These are phyloP conservation scores for Pararge aegeria DNA, from an alignment of 1,140 invertebrate species.

Conservation along the genomic window DNA sequence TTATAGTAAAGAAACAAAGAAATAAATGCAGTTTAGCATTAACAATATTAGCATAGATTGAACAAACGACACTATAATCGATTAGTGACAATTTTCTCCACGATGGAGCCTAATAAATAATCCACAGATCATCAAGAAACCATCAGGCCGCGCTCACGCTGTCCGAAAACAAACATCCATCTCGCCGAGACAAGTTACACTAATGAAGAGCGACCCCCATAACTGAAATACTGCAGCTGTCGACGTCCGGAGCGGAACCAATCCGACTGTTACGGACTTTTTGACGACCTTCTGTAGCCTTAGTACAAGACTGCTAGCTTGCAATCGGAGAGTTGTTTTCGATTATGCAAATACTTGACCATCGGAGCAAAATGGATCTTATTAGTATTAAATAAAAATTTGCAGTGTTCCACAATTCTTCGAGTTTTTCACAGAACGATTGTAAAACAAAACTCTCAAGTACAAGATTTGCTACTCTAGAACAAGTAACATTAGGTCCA, in stretches of 20 bases:
- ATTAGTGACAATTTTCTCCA: background rate
- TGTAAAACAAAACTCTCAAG: no score
- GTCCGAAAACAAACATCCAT: conserved; percentile 77
- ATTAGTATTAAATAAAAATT: no score
- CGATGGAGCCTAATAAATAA: conserved; percentile 31
- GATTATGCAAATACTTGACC: no score
- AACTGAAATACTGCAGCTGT: conserved; percentile 75
- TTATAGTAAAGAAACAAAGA: no score
- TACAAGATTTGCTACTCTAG: no score
- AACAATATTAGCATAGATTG: background rate
- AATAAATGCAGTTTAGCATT: background rate
- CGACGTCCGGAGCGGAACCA: conserved; percentile 69
- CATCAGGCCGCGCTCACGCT: conserved; percentile 61
- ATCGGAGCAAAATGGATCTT: no score
- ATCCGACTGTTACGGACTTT: conserved; percentile 46
- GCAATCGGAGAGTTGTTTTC: no score
- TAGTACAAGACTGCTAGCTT: background rate
- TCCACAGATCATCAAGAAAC: conserved; percentile 67
- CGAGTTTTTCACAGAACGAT: no score
- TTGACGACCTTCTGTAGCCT: background rate
- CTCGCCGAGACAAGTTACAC: conserved; percentile 70
- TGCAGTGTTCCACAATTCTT: no score
- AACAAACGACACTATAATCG: background rate
- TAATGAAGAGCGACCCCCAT: conserved; percentile 73
- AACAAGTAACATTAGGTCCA: no score